Percentiles rank a stretch among this genome's conserved stretches.
phyloP scores from a whole-genome alignment of 2,113 vertebrate species.

The Mastomys coucha region DNA sequence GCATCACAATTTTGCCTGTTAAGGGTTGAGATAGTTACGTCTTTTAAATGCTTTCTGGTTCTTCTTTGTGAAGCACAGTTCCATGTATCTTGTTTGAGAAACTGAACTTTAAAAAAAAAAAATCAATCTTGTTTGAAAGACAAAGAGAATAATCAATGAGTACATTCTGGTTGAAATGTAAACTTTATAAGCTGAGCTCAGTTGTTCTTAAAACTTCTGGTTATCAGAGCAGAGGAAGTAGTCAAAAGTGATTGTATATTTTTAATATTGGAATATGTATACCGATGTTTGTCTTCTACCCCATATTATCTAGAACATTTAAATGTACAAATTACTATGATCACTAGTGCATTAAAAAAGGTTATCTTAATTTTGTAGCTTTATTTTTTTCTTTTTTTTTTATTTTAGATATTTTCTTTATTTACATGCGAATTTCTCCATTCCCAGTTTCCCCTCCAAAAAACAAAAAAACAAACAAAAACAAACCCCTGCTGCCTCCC shows the following conservation, averaged over 20 bases:
- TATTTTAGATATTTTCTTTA: no score
- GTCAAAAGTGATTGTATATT: background rate
- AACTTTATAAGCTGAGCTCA: conserved; percentile 20
- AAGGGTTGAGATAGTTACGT: background rate
- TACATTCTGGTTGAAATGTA: conserved; percentile 38
- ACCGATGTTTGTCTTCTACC: background rate
- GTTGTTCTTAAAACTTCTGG: conserved; percentile 10
- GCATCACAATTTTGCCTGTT: background rate
- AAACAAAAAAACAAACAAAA: no score
- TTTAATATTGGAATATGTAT: conserved; percentile 36
- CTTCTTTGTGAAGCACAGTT: conserved; percentile 30
- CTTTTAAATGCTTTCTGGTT: conserved; percentile 27
- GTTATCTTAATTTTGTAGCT: conserved; percentile 2
- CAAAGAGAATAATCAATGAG: conserved; percentile 2
- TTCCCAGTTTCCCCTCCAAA: no score
- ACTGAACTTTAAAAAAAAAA: background rate
- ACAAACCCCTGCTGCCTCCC: no score
- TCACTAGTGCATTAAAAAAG: conserved; percentile 11
- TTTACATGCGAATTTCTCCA: no score
- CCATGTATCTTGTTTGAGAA: background rate
- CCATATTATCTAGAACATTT: conserved; percentile 6
- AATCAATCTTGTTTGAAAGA: background rate
- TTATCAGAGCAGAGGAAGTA: background rate
- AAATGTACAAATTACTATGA: background rate
- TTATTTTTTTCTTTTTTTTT: no score